These are phyloP conservation scores for Cremastinae sp. DNA, from an alignment of 2,888 invertebrate species.

Conservation along the genomic window DNA sequence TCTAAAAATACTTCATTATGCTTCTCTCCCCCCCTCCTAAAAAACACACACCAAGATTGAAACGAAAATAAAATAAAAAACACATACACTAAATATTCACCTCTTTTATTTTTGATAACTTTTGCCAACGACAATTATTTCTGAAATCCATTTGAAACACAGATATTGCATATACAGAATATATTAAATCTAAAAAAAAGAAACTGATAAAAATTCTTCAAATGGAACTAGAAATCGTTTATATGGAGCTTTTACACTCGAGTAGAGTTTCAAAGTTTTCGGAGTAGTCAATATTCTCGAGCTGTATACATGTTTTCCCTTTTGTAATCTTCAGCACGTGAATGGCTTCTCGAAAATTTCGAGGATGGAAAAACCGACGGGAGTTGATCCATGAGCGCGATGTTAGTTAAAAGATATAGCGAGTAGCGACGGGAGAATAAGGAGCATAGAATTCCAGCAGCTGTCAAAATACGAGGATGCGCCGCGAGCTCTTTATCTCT, in stretches of 20 bases:
- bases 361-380: conserved; percentile 18
- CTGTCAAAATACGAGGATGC: conserved; percentile 59
- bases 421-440: conserved; percentile 36
- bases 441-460: conserved; percentile 28
- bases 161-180: too few species aligned
- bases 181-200: too few species aligned
- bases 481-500: conserved; percentile 30
- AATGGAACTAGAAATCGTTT: neutral
- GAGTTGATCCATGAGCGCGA: neutral
- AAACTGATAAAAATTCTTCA: neutral
- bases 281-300: neutral
- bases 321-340: neutral
- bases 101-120: too few species aligned
- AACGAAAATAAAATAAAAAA: too few species aligned
- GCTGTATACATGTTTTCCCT: neutral
- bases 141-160: too few species aligned
- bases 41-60: too few species aligned
- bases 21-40: too few species aligned
- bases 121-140: too few species aligned
- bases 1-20: too few species aligned
- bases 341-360: conserved; percentile 24
- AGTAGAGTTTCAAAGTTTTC: neutral
- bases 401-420: conserved; percentile 12
- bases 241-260: neutral
- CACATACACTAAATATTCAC: too few species aligned